phyloP scores from a whole-genome alignment of 1,140 invertebrate genomes.

The Brachionus sp. region DNA sequence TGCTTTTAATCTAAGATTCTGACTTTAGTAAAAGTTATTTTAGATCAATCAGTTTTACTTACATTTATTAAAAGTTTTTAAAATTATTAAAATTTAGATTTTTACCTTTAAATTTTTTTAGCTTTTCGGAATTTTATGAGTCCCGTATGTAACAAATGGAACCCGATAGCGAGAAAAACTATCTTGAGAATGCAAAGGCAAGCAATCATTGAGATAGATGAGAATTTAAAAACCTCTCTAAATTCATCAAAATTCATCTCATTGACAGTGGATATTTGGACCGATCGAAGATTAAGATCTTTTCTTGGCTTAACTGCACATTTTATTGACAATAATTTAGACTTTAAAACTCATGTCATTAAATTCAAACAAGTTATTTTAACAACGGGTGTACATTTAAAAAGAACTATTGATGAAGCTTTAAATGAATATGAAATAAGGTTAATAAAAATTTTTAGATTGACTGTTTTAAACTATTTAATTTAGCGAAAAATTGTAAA shows the following conservation, averaged over 20 bases:
- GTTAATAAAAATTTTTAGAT: too few relatives aligned
- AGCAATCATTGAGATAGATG: not conserved
- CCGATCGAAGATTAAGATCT: not conserved
- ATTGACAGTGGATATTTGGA: not conserved
- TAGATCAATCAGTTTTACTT: too few relatives aligned
- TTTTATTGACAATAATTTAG: not conserved
- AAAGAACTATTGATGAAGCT: not conserved
- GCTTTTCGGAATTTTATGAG: too few relatives aligned
- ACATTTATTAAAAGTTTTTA: not conserved
- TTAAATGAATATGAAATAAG: not conserved
- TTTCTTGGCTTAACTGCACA: not conserved
- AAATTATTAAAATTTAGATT: not conserved
- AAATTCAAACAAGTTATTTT: not conserved
- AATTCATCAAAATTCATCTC: not conserved
- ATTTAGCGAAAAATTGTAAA: not conserved
- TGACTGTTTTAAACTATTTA: not conserved
- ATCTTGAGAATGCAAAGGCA: not conserved
- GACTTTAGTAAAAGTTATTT: too few relatives aligned
- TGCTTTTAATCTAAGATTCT: too few relatives aligned
- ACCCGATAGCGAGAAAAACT: not conserved
- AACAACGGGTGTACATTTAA: not conserved
- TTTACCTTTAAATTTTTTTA: too few relatives aligned
- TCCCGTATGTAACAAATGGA: too few relatives aligned
- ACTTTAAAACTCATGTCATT: not conserved
- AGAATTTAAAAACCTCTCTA: not conserved